A percentile compares a stretch with the other conserved stretches of the same genome.
Conservation (phyloP, 2,888 invertebrate species). For the Acronicta psi region DNA sequence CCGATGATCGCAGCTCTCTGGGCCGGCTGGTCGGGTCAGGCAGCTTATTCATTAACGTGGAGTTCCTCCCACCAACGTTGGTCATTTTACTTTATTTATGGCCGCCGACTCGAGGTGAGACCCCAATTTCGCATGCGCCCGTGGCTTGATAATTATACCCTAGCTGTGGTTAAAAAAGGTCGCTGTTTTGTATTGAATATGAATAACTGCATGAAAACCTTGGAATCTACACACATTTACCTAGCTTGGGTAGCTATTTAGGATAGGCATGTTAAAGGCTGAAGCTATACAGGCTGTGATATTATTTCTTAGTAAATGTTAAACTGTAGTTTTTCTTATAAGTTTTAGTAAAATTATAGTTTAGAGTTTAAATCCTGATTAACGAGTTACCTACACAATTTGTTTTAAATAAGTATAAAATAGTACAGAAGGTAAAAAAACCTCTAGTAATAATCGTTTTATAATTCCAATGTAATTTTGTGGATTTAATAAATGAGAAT, state of each 20-base stretch:
- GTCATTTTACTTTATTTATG: constrained; percentile 88
- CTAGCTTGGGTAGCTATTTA: constrained; percentile 26
- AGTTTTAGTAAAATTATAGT: background rate
- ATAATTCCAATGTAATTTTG: too few species aligned
- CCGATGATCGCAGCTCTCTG: constrained; percentile 37
- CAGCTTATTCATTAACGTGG: constrained; percentile 84
- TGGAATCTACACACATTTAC: constrained; percentile 28
- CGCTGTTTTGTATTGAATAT: constrained; percentile 83
- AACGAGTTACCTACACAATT: too few species aligned
- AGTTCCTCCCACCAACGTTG: constrained; percentile 83
- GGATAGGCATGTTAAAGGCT: constrained; percentile 16
- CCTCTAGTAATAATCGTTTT: too few species aligned
- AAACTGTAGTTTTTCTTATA: background rate
- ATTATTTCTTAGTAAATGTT: background rate
- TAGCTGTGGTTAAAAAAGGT: constrained; percentile 82
- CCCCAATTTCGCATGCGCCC: constrained; percentile 88
- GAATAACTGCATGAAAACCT: constrained; percentile 57
- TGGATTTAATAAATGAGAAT: too few species aligned
- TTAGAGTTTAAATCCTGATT: background rate
- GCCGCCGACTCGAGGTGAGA: constrained; percentile 85
- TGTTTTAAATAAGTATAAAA: too few species aligned
- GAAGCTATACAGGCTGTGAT: constrained; percentile 16
- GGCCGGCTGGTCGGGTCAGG: constrained; percentile 53
- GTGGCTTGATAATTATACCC: constrained; percentile 87
- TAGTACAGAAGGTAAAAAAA: too few species aligned